These are phyloP conservation scores for Columba janthina DNA, from an alignment of 2,113 vertebrate genomes.

Conservation along the genomic window DNA sequence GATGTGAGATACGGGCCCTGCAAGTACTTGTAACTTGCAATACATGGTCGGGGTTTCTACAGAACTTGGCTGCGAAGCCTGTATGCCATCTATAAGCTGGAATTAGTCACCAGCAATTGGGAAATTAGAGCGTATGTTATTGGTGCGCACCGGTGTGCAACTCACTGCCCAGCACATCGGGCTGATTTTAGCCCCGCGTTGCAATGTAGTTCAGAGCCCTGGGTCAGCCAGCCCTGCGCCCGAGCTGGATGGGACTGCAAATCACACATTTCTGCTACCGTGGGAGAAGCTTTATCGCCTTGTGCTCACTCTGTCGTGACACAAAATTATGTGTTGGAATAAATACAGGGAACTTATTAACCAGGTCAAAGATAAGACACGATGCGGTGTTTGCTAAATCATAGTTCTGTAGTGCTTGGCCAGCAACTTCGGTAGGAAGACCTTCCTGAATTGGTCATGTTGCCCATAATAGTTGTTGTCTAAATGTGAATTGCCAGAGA, in stretches of 20 bases:
- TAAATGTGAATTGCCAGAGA: neutral
- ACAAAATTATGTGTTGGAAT: neutral
- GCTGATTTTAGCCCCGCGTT: neutral
- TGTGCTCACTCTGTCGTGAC: neutral
- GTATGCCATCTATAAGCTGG: neutral
- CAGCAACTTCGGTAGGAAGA: neutral
- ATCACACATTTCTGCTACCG: neutral
- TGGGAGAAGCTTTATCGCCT: neutral
- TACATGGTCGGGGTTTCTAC: fast-evolving
- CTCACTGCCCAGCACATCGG: neutral
- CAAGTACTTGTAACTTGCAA: neutral
- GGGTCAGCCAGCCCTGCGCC: neutral
- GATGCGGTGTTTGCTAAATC: neutral
- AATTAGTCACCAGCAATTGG: neutral
- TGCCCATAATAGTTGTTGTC: neutral
- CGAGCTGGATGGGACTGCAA: neutral
- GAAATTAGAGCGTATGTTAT: neutral
- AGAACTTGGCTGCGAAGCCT: fast-evolving
- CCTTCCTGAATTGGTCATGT: neutral
- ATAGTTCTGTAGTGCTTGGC: neutral
- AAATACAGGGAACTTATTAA: neutral
- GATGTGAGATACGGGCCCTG: neutral
- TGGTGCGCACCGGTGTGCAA: neutral
- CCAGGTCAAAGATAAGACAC: neutral
- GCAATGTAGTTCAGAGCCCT: neutral